A percentile compares a stretch with the other conserved stretches of the same genome.
These are phyloP conservation scores for Sitta carolinensis DNA, from an alignment of 2,797 vertebrate genomes.

Conservation along the genomic window DNA sequence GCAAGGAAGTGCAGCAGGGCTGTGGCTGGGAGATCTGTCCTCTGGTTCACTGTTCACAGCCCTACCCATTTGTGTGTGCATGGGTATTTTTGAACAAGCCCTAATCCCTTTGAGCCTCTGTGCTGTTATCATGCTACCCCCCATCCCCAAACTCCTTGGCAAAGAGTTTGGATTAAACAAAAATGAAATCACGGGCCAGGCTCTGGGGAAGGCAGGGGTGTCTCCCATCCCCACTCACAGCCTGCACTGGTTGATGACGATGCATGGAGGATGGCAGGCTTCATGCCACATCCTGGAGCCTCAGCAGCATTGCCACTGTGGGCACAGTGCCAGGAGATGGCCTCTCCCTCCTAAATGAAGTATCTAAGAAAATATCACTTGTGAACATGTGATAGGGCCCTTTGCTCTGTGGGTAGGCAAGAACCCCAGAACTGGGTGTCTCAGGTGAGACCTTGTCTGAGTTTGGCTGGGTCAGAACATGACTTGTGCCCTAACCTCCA, in stretches of 20 bases:
- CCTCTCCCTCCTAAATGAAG: slow-evolving; percentile 54
- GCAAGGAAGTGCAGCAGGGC: neutral
- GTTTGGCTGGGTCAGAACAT: fast-evolving
- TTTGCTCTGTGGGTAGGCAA: neutral
- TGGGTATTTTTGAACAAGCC: neutral
- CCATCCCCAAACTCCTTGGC: neutral
- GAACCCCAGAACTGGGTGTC: neutral
- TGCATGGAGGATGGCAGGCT: neutral
- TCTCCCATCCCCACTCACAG: neutral
- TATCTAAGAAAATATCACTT: slow-evolving; percentile 43
- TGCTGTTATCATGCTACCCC: neutral
- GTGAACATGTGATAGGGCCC: neutral
- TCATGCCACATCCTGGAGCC: neutral
- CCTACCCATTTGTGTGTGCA: neutral
- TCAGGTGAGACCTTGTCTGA: neutral
- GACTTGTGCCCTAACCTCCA: neutral
- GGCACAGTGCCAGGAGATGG: slow-evolving; percentile 62
- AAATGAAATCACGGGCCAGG: neutral
- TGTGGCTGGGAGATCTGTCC: neutral
- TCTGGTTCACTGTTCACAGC: neutral
- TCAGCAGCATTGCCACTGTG: neutral
- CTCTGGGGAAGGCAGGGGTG: fast-evolving
- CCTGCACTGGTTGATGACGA: neutral
- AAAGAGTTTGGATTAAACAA: neutral
- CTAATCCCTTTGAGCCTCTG: neutral